Base-by-base conservation (phyloP, 2,797 vertebrate genomes). In the Acanthurus lineatus region DNA sequence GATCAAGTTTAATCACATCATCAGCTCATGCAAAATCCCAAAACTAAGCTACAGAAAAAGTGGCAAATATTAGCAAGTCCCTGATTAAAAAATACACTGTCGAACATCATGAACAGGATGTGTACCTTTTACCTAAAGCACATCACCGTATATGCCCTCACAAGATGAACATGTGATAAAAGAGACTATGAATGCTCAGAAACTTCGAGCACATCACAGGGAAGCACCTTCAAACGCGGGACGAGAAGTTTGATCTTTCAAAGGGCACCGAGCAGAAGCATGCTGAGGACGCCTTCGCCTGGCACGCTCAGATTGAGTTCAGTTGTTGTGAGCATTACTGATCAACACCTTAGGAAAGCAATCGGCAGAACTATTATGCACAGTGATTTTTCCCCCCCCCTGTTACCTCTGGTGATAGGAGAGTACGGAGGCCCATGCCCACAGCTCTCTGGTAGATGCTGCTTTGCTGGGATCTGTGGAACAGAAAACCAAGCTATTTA, bases 401-500 rank as follows among this genome's bases (percentile, higher is more conserved):
- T 14, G 62, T 84, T 87, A 91, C 91, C 91, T 91, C 86, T 90
- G 88, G 89, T 90, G 91, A 91, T 92, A 67, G 81, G 81, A 72
- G 72, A 77, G 87, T 82, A 76, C 47, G 73, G 73, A 90, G 84
- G 83, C 85, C 81, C 76, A 12, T 76, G 89, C 84, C 82, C 89
- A 82, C 83, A 86, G 90, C 88, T 79, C 81, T 82, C 73, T 92
- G 85, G 85, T 89, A 91, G 91, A 93, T 85, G 84, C 45, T 85
- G 91, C 92, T 92, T 92, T 79, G 86, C 92, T 82, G 79, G 86
- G 89, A 89, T 92, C 86, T 86, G 83, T 69, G 87, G 85, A 92
- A 92, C 91, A 90, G 88, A 95, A 91, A 94, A 90, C 86, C 89
- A 84, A 93, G 90, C 90, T 95, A 92, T 96, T 96, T 95, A 95